Conservation (phyloP, 2,888 invertebrate genomes). For the Petrolisthes cinctipes region DNA sequence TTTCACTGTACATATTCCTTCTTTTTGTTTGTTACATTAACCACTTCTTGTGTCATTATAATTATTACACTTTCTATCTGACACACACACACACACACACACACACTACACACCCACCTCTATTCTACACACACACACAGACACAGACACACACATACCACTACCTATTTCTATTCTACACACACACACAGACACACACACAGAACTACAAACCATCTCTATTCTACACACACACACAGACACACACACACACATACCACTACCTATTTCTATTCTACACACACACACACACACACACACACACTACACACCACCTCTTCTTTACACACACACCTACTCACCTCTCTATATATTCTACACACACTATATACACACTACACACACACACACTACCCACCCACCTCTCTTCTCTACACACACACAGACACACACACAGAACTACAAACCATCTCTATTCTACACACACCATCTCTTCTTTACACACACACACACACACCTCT, state of each 20-base stretch:
- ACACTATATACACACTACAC: neutral
- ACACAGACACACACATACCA: neutral
- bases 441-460: no score
- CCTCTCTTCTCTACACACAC: neutral
- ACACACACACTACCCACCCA: neutral
- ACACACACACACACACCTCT: neutral
- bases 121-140: neutral
- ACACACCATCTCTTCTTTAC: neutral
- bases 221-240: neutral
- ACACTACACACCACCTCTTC: no score
- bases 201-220: neutral
- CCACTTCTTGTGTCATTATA: neutral
- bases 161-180: neutral
- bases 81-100: neutral
- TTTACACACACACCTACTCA: neutral
- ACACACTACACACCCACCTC: neutral
- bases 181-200: neutral
- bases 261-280: neutral
- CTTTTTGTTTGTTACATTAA: neutral
- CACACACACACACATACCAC: neutral
- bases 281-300: neutral
- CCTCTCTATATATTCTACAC: constrained; percentile 11
- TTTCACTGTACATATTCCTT: no score
- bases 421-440: no score
- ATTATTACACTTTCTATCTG: neutral